phyloP scores from a whole-genome alignment of 2,797 vertebrate genomes.

The Mormyrops boulengeri region DNA sequence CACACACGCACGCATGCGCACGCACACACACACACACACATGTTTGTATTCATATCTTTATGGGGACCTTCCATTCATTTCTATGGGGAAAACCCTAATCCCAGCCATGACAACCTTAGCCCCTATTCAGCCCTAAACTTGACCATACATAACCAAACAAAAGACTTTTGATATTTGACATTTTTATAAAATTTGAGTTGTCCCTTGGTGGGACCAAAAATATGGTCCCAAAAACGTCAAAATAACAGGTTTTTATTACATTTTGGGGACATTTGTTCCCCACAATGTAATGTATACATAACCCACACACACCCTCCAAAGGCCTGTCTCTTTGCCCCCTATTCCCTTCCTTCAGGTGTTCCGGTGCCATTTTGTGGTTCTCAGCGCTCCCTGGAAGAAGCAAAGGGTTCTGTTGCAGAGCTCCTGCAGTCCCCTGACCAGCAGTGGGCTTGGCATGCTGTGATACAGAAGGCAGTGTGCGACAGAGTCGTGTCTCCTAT shows the following conservation, averaged over 20 bases:
- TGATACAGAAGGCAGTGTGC: neutral
- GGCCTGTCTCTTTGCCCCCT: neutral
- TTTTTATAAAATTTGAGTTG: neutral
- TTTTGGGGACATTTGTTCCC: neutral
- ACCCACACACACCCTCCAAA: neutral
- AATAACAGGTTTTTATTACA: neutral
- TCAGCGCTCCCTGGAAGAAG: constrained; percentile 23
- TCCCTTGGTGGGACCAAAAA: neutral
- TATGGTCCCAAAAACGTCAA: neutral
- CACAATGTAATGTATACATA: neutral
- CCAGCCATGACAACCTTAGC: neutral
- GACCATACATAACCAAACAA: neutral
- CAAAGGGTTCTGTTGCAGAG: constrained; percentile 17
- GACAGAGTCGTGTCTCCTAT: neutral
- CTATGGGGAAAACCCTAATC: neutral
- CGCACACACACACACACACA: neutral
- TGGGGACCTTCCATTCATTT: neutral
- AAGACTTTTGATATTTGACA: neutral
- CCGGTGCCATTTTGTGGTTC: constrained; percentile 24
- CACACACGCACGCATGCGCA: neutral
- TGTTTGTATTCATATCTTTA: neutral
- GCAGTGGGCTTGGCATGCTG: neutral
- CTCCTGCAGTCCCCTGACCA: constrained; percentile 8
- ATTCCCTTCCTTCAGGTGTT: constrained; percentile 15
- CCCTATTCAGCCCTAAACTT: neutral